Percentiles rank a stretch among this genome's conserved stretches.
Evolutionary conservation across 1,140 invertebrate genomes (phyloP).

Genomic region (Choristoneura fumiferana): DNA sequence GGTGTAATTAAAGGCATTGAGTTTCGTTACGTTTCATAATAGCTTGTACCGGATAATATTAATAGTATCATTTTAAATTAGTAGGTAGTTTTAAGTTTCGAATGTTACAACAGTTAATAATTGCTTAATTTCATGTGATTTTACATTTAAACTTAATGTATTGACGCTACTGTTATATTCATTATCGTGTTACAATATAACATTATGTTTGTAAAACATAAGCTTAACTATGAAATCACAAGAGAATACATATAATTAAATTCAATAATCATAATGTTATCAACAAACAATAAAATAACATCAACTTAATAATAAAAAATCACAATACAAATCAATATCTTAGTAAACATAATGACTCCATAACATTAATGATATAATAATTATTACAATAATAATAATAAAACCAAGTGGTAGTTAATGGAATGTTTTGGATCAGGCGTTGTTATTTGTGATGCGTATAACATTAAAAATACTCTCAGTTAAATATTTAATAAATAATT

Average conservation of each 20-base stretch:
- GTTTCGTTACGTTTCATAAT: neutral
- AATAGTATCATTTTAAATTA: slow-evolving; percentile 50
- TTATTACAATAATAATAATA: slow-evolving; percentile 33
- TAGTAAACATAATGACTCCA: slow-evolving; percentile 12
- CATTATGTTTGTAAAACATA: slow-evolving; percentile 15
- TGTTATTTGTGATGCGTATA: slow-evolving; percentile 41
- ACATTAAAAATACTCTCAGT: slow-evolving; percentile 56
- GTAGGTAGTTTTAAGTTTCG: slow-evolving; percentile 51
- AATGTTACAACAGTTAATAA: slow-evolving; percentile 40
- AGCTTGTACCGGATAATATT: slow-evolving; percentile 24
- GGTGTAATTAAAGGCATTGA: slow-evolving; percentile 20
- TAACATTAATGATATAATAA: slow-evolving; percentile 20
- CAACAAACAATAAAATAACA: neutral
- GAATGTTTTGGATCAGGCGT: slow-evolving; percentile 50
- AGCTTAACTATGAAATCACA: slow-evolving; percentile 45
- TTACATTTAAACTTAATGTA: slow-evolving; percentile 40
- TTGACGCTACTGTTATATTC: slow-evolving; percentile 23
- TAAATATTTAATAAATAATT: slow-evolving; percentile 46
- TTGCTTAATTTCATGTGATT: slow-evolving; percentile 49
- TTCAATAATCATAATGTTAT: slow-evolving; percentile 22
- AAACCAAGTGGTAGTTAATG: slow-evolving; percentile 37
- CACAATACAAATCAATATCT: slow-evolving; percentile 23
- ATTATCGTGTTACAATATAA: slow-evolving; percentile 5
- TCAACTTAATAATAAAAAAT: slow-evolving; percentile 25
- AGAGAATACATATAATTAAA: slow-evolving; percentile 26